A percentile compares a stretch with the other conserved stretches of the same genome.
Evolutionary conservation across 2,888 invertebrate species (phyloP).

Genomic region (Serripes groenlandicus): DNA sequence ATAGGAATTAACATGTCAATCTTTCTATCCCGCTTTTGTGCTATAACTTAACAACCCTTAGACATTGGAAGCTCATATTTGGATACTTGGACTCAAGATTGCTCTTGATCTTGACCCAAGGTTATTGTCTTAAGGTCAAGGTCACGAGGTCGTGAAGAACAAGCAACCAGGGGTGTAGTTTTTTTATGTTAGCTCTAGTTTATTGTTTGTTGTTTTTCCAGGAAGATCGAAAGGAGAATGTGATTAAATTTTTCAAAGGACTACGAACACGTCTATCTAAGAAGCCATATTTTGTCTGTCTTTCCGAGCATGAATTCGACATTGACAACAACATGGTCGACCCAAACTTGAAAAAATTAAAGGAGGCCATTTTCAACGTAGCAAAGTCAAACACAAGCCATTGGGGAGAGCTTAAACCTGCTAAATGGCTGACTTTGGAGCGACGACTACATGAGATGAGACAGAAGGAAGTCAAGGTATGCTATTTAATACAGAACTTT

Average conservation of each 20-base stretch:
- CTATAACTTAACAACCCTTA: no score
- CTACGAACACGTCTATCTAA: background rate
- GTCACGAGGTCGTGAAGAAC: no score
- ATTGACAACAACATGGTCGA: constrained; percentile 20
- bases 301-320: constrained; percentile 11
- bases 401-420: constrained; percentile 10
- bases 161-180: no score
- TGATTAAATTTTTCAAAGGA: background rate
- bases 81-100: no score
- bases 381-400: background rate
- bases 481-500: no score
- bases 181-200: no score
- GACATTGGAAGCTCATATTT: no score
- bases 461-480: constrained; percentile 20
- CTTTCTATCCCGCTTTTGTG: no score
- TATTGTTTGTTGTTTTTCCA: no score
- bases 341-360: background rate
- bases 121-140: no score
- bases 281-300: background rate
- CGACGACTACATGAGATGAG: background rate
- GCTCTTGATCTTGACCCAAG: no score
- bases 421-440: constrained; percentile 41
- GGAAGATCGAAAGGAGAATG: background rate
- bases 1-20: no score
- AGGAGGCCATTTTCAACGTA: background rate